Evolutionary conservation across 2,113 vertebrate genomes (phyloP), one percentile per base, ranked within the genome.

Genomic region (Actenoides lindsayi): DNA sequence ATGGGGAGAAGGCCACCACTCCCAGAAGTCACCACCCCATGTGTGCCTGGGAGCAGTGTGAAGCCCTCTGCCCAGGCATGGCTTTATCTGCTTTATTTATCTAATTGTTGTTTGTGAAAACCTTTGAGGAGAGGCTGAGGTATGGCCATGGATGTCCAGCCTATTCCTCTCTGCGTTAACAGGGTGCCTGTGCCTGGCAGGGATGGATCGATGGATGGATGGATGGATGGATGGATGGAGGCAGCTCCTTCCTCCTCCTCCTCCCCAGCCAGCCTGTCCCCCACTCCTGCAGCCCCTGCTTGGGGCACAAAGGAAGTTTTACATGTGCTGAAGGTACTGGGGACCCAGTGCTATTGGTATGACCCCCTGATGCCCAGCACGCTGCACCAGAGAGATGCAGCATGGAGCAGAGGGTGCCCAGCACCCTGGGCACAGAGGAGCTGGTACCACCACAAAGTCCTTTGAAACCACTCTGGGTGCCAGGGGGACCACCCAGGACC

Each of bases 331-430:
- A 2, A 35, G 62, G 31, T 51, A 4, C 24, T 1, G 2, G n/a
- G 28, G 50, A 11, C 64, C 33, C 39, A 46, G 59, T 0, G 3
- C 23, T 25, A 14, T 9, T 1, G 1, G 31, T 37, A 51, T 1
- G 2, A 24, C 12, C 42, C 41, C 42, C 31, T 57, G 35, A 8
- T 1, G 1, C 56, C 31, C 0, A 0, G n/a, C 7, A 9, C 1
- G 21, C 3, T 9, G 5, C 17, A 4, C 15, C 0, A 0, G 28
- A 18, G 67, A 19, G 51, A 70, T 35, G 54, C 54, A 59, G 54
- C 41, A 11, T 1, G 0, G 39, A 57, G 63, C 62, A 31, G 20
- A n/a, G 23, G 9, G 31, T 63, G 57, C 35, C 53, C 2, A 5
- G 50, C 53, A 39, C 31, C 1, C 0, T 3, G 59, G 82, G 50